Conservation (phyloP, 2,888 invertebrate genomes). For the Torymus texanus region DNA sequence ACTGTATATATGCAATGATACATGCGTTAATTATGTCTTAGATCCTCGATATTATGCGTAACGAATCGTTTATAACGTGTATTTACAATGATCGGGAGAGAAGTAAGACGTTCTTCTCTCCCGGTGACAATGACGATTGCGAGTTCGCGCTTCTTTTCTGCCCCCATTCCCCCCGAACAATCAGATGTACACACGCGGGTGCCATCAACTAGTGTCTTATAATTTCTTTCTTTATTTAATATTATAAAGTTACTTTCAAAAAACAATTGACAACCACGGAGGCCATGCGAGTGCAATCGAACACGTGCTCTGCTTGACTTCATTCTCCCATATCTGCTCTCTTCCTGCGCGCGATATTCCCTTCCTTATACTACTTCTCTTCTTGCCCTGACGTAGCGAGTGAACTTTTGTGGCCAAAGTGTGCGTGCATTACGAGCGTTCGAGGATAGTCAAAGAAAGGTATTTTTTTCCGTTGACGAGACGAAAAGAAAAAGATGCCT, state of each 20-base stretch:
- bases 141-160: conserved; percentile 25
- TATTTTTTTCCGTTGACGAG: no score
- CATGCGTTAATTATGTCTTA: conserved; percentile 35
- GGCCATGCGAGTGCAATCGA: conserved; percentile 64
- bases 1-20: conserved; percentile 11
- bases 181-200: conserved; percentile 13
- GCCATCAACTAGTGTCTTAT: conserved; percentile 24
- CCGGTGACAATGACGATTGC: conserved; percentile 40
- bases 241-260: conserved; percentile 71
- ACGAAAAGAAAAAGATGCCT: conserved; percentile 14
- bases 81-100: conserved; percentile 51
- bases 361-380: no score
- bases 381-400: neutral
- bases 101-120: no score
- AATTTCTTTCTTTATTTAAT: no score
- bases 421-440: conserved; percentile 51
- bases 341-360: neutral
- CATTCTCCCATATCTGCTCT: conserved; percentile 39
- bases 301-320: conserved; percentile 53
- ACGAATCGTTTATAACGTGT: conserved; percentile 46
- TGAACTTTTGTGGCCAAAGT: conserved; percentile 47
- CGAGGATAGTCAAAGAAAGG: conserved; percentile 12
- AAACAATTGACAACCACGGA: conserved; percentile 74
- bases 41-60: conserved; percentile 19
- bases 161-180: conserved; percentile 20